phyloP scores from a whole-genome alignment of 2,113 vertebrate species.

The Syngnathus typhle region DNA sequence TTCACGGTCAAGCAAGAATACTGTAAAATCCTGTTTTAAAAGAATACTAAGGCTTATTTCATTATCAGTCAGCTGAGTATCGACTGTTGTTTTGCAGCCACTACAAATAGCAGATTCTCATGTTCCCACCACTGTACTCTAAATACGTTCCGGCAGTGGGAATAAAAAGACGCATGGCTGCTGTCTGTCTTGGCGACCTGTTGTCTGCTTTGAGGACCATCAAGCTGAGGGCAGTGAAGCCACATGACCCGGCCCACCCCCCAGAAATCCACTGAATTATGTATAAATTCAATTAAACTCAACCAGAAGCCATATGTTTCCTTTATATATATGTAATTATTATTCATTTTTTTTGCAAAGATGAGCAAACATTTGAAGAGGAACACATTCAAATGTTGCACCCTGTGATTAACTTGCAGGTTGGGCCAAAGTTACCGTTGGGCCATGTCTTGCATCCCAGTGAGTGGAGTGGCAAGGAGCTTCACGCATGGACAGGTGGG shows the following conservation, averaged over 20 bases:
- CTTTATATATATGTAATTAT: background rate
- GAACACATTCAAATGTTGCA: background rate
- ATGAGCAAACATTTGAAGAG: background rate
- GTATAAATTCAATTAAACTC: slow-evolving; percentile 47
- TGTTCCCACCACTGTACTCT: background rate
- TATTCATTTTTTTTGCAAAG: background rate
- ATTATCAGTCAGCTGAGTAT: background rate
- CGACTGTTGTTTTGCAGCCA: background rate
- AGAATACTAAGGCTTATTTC: background rate
- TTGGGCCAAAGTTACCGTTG: background rate
- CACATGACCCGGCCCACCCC: slow-evolving; percentile 30
- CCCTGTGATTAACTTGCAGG: background rate
- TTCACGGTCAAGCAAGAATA: background rate
- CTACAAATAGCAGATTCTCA: background rate
- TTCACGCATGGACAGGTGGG: slow-evolving; percentile 34
- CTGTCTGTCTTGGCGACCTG: slow-evolving; percentile 26
- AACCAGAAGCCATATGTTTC: background rate
- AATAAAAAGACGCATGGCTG: background rate
- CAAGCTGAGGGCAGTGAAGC: slow-evolving; percentile 35
- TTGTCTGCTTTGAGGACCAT: slow-evolving; percentile 32
- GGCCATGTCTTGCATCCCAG: slow-evolving; percentile 27
- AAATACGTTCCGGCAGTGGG: background rate
- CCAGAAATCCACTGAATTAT: slow-evolving; percentile 47
- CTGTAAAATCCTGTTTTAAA: background rate
- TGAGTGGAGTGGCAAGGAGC: slow-evolving; percentile 36